Evolutionary conservation across 2,797 vertebrate species (phyloP).

Genomic region (Gymnopithys bicolor): DNA sequence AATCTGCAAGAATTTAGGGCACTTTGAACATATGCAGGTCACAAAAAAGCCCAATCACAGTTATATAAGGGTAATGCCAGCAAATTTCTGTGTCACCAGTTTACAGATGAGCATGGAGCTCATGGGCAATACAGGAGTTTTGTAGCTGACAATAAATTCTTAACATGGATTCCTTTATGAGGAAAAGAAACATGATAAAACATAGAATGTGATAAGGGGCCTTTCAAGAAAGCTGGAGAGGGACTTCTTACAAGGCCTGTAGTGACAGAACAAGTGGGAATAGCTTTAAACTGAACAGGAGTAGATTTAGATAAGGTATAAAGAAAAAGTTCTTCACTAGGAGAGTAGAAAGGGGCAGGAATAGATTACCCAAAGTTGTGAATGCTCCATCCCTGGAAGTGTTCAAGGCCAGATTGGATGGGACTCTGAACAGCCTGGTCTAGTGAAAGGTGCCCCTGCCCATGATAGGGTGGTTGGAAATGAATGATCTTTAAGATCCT

Average conservation of each 20-base stretch:
- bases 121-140: not conserved
- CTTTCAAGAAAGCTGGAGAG: not conserved
- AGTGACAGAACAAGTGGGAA: not conserved
- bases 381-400: not conserved
- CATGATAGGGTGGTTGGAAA: not conserved
- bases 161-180: not conserved
- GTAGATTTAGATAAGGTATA: not conserved
- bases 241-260: not conserved
- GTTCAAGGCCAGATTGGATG: no score
- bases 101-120: not conserved
- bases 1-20: not conserved
- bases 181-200: not conserved
- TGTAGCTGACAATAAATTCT: not conserved
- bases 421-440: not conserved
- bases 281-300: not conserved
- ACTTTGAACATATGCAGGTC: not conserved
- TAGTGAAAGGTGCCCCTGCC: not conserved
- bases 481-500: not conserved
- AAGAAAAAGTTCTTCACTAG: not conserved
- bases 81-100: not conserved
- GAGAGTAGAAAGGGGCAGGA: not conserved
- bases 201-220: not conserved
- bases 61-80: rapidly evolving
- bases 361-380: not conserved
- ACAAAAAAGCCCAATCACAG: not conserved